A percentile compares a stretch with the other conserved stretches of the same genome.
phyloP scores from a whole-genome alignment of 2,797 vertebrate genomes.

The Hypotaenidia okinawae region DNA sequence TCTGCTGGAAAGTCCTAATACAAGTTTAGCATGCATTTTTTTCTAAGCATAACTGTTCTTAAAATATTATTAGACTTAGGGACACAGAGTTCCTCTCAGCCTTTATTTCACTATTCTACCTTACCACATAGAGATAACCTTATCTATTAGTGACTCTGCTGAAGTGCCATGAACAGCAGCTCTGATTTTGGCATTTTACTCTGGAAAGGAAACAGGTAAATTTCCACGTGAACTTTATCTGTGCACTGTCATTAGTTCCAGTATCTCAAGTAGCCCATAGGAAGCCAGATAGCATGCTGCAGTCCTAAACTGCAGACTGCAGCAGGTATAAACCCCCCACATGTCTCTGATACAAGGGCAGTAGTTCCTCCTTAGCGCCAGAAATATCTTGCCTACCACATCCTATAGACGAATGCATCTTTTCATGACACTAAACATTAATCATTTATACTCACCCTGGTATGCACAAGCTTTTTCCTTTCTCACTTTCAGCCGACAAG shows the following conservation, averaged over 20 bases:
- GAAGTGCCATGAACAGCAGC: neutral
- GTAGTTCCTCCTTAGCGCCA: neutral
- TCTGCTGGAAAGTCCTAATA: neutral
- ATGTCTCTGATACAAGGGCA: neutral
- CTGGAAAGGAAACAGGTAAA: neutral
- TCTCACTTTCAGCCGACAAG: neutral
- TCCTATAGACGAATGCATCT: neutral
- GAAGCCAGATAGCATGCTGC: neutral
- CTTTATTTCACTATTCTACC: neutral
- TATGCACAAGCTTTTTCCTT: neutral
- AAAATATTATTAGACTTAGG: neutral
- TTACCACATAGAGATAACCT: accelerated
- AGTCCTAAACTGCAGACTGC: neutral
- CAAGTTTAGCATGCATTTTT: neutral
- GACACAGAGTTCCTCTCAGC: neutral
- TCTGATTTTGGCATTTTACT: neutral
- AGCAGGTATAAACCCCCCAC: neutral
- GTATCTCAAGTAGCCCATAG: neutral
- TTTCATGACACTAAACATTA: neutral
- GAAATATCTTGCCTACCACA: neutral
- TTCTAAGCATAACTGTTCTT: neutral
- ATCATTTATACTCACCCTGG: neutral
- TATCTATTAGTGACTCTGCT: neutral
- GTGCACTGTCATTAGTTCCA: neutral
- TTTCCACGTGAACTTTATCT: neutral